A percentile compares a stretch with the other conserved stretches of the same genome.
phyloP scores from a whole-genome alignment of 2,113 vertebrate species.

The Pavo muticus region DNA sequence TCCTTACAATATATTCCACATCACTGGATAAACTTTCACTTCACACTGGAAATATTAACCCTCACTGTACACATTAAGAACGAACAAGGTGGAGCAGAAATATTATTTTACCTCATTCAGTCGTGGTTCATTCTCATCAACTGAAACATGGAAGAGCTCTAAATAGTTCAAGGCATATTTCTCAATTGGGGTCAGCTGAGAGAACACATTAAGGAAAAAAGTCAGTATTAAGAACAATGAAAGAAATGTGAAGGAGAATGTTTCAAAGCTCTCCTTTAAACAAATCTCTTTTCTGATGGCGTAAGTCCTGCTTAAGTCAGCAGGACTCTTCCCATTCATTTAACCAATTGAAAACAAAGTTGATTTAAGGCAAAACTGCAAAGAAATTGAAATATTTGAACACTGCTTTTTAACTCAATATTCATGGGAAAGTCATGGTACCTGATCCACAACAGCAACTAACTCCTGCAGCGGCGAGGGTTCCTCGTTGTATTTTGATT shows the following conservation, averaged over 20 bases:
- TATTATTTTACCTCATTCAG: constrained; percentile 69
- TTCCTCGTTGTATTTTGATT: constrained; percentile 76
- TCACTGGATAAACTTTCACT: not conserved
- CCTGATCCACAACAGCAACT: constrained; percentile 90
- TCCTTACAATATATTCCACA: not conserved
- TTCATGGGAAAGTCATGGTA: constrained; percentile 9
- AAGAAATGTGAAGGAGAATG: not conserved
- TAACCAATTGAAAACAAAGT: not conserved
- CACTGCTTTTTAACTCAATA: not conserved
- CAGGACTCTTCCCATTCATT: not conserved
- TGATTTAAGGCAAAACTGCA: not conserved
- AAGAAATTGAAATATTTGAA: not conserved
- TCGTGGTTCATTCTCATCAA: constrained; percentile 62
- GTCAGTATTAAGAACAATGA: not conserved
- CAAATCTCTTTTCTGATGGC: not conserved
- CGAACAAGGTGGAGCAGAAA: not conserved
- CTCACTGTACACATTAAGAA: not conserved
- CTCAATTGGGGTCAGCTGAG: constrained; percentile 94
- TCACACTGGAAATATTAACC: not conserved
- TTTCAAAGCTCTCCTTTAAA: not conserved
- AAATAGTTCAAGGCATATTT: constrained; percentile 93
- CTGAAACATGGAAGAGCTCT: constrained; percentile 84
- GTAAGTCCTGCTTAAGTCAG: not conserved
- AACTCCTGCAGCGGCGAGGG: constrained; percentile 86
- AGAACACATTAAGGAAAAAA: not conserved